A percentile compares a stretch with the other conserved stretches of the same genome.
Evolutionary conservation across 2,888 invertebrate genomes (phyloP).

Genomic region (Lepidocyrtinus sp.): DNA sequence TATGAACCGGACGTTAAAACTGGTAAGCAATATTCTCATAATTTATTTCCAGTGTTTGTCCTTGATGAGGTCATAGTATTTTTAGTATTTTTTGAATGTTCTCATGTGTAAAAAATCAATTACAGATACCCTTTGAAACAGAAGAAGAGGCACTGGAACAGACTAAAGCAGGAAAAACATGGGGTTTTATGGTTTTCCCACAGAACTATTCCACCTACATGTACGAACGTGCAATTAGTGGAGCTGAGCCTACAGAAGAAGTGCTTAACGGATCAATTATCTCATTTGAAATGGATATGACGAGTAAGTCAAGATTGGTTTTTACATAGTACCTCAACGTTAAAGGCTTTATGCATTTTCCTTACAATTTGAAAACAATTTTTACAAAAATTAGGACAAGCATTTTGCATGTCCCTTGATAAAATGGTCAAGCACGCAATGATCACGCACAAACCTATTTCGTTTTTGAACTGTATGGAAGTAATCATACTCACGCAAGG

Average conservation of each 20-base stretch:
- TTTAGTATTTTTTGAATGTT: no score
- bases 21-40: slow-evolving; percentile 40
- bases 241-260: slow-evolving; percentile 57
- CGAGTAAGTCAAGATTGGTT: slow-evolving; percentile 43
- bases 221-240: slow-evolving; percentile 56
- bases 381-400: background rate
- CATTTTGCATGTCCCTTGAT: background rate
- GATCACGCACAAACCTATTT: no score
- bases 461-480: no score
- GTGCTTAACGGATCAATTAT: slow-evolving; percentile 61
- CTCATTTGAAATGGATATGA: slow-evolving; percentile 63
- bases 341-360: background rate
- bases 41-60: background rate
- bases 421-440: no score
- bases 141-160: slow-evolving; percentile 55
- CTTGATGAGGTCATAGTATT: no score
- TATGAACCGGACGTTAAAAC: slow-evolving; percentile 41
- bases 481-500: no score
- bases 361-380: background rate
- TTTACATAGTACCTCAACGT: background rate
- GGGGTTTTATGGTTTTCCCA: slow-evolving; percentile 63
- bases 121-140: slow-evolving; percentile 49
- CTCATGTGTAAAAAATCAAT: no score
- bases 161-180: slow-evolving; percentile 52
- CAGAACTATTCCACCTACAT: slow-evolving; percentile 52